Evolutionary conservation across 2,797 vertebrate species (phyloP).

Genomic region (Syngnathus acus): DNA sequence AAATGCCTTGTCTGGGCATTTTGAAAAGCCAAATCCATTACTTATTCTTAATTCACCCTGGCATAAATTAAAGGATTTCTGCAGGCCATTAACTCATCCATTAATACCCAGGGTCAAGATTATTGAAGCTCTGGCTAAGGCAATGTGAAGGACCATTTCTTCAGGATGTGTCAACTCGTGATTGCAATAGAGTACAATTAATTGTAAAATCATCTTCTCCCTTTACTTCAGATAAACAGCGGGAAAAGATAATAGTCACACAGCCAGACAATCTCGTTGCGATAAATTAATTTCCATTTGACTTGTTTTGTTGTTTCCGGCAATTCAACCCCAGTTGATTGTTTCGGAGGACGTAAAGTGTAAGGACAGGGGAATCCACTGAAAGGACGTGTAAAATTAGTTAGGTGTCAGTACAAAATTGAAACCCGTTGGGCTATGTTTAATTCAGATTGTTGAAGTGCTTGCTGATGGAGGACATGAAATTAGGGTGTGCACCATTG

Average conservation of each 20-base stretch:
- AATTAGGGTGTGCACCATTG: constrained; percentile 39
- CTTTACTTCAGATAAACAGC: constrained; percentile 70
- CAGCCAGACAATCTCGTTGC: constrained; percentile 65
- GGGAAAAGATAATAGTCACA: constrained; percentile 64
- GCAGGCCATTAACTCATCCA: constrained; percentile 77
- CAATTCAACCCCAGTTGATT: constrained; percentile 65
- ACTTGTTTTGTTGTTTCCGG: constrained; percentile 72
- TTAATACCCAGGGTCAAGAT: constrained; percentile 78
- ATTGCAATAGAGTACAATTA: constrained; percentile 66
- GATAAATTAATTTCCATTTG: constrained; percentile 72
- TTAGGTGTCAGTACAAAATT: constrained; percentile 65
- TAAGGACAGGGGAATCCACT: constrained; percentile 49
- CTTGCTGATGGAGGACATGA: constrained; percentile 54
- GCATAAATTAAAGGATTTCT: constrained; percentile 80
- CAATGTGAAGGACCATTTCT: constrained; percentile 74
- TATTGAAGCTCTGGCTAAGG: constrained; percentile 74
- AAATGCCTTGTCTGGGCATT: constrained; percentile 74
- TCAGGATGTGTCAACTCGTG: constrained; percentile 67
- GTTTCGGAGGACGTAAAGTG: constrained; percentile 66
- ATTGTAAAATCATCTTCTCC: constrained; percentile 71
- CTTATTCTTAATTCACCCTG: constrained; percentile 75
- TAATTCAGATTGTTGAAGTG: constrained; percentile 59
- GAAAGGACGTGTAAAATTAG: constrained; percentile 69
- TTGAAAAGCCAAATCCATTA: constrained; percentile 79
- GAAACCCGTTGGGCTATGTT: constrained; percentile 69